A percentile compares a stretch with the other conserved stretches of the same genome.
phyloP scores from a whole-genome alignment of 1,140 invertebrate species.

The Holotrichia oblita region DNA sequence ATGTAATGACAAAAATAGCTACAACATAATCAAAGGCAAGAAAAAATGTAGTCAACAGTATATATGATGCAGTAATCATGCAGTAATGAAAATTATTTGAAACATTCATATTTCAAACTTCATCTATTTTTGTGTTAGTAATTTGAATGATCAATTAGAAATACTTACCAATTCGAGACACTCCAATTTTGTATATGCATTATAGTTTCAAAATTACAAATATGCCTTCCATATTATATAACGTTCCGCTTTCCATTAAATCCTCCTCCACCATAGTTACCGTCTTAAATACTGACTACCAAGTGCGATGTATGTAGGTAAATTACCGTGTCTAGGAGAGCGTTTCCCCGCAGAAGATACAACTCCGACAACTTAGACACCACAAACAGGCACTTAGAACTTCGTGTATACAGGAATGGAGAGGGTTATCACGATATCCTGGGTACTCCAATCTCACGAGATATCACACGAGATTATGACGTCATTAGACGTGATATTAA shows the following conservation, averaged over 20 bases:
- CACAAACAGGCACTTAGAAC: constrained; percentile 30
- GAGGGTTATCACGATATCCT: constrained; percentile 46
- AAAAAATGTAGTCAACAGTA: no score
- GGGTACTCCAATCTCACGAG: constrained; percentile 47
- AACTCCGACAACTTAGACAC: constrained; percentile 31
- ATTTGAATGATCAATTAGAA: no score
- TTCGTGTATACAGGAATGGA: constrained; percentile 35
- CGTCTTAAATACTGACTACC: neutral
- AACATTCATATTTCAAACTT: no score
- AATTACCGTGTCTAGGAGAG: constrained; percentile 21
- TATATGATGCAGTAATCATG: no score
- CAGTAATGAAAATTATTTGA: no score
- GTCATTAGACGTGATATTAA: constrained; percentile 49
- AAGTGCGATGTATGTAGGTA: constrained; percentile 24
- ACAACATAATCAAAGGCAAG: no score
- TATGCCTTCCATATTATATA: no score
- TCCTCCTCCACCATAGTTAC: neutral
- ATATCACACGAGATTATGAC: constrained; percentile 51
- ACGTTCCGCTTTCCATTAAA: neutral
- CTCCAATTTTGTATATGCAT: neutral
- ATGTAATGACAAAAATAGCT: no score
- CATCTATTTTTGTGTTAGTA: no score
- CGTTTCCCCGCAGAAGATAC: constrained; percentile 12
- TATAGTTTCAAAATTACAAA: neutral
- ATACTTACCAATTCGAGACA: no score